These are phyloP conservation scores for Leucopsar rothschildi DNA, from an alignment of 2,113 vertebrate genomes.

Conservation along the genomic window DNA sequence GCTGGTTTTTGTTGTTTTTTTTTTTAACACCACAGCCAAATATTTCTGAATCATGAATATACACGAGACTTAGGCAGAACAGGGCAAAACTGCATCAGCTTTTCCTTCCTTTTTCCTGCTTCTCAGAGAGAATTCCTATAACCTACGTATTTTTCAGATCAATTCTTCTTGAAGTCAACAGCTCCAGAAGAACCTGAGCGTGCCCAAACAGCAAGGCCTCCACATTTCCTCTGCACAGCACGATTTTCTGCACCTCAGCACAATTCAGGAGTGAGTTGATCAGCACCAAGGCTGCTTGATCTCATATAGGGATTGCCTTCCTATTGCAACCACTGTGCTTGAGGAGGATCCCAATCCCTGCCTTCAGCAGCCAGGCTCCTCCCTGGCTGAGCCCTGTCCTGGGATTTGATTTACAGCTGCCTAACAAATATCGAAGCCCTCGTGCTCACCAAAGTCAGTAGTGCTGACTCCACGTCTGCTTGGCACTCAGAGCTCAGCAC, in stretches of 20 bases:
- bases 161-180: not conserved
- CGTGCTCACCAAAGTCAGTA: not conserved
- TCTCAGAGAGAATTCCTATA: not conserved
- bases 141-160: not conserved
- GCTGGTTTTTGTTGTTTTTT: not conserved
- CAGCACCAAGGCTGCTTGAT: not conserved
- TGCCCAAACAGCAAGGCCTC: not conserved
- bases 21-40: not conserved
- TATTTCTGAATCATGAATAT: not conserved
- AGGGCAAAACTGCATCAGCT: not conserved
- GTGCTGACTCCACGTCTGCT: not conserved
- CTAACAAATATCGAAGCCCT: not conserved
- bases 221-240: not conserved
- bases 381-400: not conserved
- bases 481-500: not conserved
- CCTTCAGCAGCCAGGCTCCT: not conserved
- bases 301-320: not conserved
- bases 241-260: not conserved
- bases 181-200: not conserved
- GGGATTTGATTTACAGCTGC: not conserved
- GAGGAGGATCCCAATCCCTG: not conserved
- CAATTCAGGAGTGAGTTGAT: not conserved
- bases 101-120: not conserved
- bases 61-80: accelerated
- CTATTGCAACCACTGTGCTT: accelerated